phyloP scores from a whole-genome alignment of 1,140 invertebrate species.

The Bombus confusus region DNA sequence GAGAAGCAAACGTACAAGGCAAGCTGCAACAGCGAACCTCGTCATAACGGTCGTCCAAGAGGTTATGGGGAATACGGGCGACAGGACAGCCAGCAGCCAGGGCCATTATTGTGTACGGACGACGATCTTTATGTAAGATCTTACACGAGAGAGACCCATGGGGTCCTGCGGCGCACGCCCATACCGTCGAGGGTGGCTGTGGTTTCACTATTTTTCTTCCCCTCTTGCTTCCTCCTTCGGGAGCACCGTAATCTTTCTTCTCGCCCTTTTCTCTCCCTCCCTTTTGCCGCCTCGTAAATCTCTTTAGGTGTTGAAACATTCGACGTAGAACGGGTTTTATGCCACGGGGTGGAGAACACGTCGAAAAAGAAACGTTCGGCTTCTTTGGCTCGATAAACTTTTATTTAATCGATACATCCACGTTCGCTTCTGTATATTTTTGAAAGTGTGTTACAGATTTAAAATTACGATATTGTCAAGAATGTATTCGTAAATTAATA shows the following conservation, averaged over 20 bases:
- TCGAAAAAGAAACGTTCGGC: neutral
- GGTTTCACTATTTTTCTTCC: slow-evolving; percentile 69
- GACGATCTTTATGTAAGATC: slow-evolving; percentile 77
- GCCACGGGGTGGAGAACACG: slow-evolving; percentile 3
- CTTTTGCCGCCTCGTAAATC: slow-evolving; percentile 71
- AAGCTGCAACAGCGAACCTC: slow-evolving; percentile 63
- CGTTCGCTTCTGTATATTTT: too few relatives aligned
- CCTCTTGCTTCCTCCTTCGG: slow-evolving; percentile 32
- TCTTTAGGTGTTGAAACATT: slow-evolving; percentile 69
- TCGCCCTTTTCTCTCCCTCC: slow-evolving; percentile 2
- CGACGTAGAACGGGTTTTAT: slow-evolving; percentile 38
- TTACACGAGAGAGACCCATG: slow-evolving; percentile 66
- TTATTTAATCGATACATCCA: neutral
- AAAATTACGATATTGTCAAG: neutral
- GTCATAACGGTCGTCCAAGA: slow-evolving; percentile 73
- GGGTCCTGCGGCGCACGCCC: slow-evolving; percentile 69
- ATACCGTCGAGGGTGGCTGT: slow-evolving; percentile 73
- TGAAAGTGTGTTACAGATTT: neutral
- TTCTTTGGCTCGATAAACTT: neutral
- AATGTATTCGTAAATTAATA: too few relatives aligned
- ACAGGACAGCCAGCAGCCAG: slow-evolving; percentile 63
- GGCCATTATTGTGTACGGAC: slow-evolving; percentile 66
- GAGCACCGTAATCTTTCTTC: slow-evolving; percentile 43
- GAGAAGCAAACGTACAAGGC: slow-evolving; percentile 47
- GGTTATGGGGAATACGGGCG: slow-evolving; percentile 67